Evolutionary conservation across 2,797 vertebrate species (phyloP).

Genomic region (Urophycis tenuis): DNA sequence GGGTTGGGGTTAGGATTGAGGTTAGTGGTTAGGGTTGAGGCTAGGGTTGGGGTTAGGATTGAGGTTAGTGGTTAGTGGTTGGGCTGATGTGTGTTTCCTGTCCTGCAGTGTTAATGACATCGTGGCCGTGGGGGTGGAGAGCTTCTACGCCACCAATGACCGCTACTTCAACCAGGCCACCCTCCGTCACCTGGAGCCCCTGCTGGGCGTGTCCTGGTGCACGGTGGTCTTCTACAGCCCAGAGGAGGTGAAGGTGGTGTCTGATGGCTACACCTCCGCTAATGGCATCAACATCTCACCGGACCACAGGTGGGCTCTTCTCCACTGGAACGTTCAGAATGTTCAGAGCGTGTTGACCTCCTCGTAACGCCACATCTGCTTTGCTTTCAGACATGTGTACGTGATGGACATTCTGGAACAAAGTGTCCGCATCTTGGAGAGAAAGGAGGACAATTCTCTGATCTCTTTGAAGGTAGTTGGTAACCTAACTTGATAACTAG

Average conservation of each 20-base stretch:
- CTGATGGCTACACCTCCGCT: slow-evolving; percentile 72
- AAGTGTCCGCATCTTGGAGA: slow-evolving; percentile 62
- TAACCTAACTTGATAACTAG: neutral
- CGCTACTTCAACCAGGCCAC: slow-evolving; percentile 67
- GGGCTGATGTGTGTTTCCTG: neutral
- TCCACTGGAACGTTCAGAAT: too few relatives aligned
- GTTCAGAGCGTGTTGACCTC: too few relatives aligned
- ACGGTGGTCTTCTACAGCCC: slow-evolving; percentile 87
- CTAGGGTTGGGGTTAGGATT: too few relatives aligned
- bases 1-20: too few relatives aligned
- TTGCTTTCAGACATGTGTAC: slow-evolving; percentile 63
- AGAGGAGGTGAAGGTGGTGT: slow-evolving; percentile 78
- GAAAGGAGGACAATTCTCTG: slow-evolving; percentile 56
- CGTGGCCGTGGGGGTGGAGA: slow-evolving; percentile 77
- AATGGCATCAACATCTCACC: slow-evolving; percentile 89
- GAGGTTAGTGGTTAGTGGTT: too few relatives aligned
- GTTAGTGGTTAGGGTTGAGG: too few relatives aligned
- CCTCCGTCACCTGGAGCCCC: slow-evolving; percentile 59
- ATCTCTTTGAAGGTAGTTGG: slow-evolving; percentile 61
- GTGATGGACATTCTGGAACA: slow-evolving; percentile 59
- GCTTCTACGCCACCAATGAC: slow-evolving; percentile 91
- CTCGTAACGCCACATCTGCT: neutral
- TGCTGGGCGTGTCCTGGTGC: slow-evolving; percentile 72
- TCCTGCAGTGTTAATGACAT: slow-evolving; percentile 83
- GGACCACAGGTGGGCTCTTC: slow-evolving; percentile 74